Base-by-base conservation (phyloP, 2,888 invertebrate genomes). In the Tenthredo scrophulariae region DNA sequence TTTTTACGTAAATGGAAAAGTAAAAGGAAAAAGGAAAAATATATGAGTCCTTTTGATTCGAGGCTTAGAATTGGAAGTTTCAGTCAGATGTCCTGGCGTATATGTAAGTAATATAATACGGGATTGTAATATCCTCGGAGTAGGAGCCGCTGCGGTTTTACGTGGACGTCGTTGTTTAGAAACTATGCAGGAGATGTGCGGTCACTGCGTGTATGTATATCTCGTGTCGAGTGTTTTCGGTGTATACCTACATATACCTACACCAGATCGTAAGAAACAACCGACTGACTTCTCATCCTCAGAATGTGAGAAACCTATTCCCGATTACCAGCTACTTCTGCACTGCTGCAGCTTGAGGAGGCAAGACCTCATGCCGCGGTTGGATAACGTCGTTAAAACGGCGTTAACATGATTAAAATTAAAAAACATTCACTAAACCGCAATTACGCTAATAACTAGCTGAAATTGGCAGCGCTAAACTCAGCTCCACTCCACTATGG, bases 401-500 rank as follows among this genome's bases (percentile, higher is more conserved):
- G 80, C 58, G 80, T 80, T 80, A 80, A 80, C 80, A 62, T 80
- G 80, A 80, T 80, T 80, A 62, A 80, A 80, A 62, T 58, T 80
- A 22, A 80, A 22, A 80, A 80, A 80, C 58, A 26, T 62, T 80
- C n/a, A 40, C 58, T 15, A 22, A 62, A 80, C 80, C 80, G 80
- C 80, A 80, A 58, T 80, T 62, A 80, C 80, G 80, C 58, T 80
- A 80, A 80, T 80, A 80, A 40, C 62, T 62, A 9, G 80, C 62
- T 58, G 80, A 37, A 80, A 80, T 80, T 80, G 80, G 37, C 58
- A 40, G 22, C 58, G 62, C 40, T 7, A n/a, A 74, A 74, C 33
- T 70, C n/a, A 18, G 72, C 18, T 40, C 40, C n/a, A 9, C 37
- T 40, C 15, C 65, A 10, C 4, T 18, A 33, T 33, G 18, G 3